Base-by-base conservation (phyloP, 2,888 invertebrate species). In the Allacma fusca region DNA sequence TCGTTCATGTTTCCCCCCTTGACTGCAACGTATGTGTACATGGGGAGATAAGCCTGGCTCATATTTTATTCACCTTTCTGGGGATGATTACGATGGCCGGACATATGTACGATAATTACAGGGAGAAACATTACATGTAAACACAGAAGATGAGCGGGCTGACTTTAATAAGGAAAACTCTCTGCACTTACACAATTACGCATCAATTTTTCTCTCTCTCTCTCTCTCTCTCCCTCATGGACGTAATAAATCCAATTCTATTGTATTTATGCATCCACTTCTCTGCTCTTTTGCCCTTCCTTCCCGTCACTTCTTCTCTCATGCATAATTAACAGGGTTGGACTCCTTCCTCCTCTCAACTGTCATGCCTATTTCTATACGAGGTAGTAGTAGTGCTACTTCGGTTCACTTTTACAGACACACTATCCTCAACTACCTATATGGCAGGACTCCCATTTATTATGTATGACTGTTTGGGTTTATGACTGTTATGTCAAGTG, bases 171-270 rank as follows among this genome's bases (percentile, higher is more conserved):
- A 50, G 50, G 16, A 50, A 34, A 50, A 50, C 50, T 16, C 50
- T 50, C n/a, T 50, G 50, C 50, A 50, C 50, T 50, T 50, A 50
- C 50, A 50, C 50, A 50, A 50, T 50, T 50, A 50, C 50, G 50
- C 50, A 50, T 50, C 50, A 50, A 50, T 16, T 50, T 50, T 50
- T 50, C 50, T n/a, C 50, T n/a, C 50, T 50, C 50, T 5, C 7
- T 50, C 50, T 50, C 9, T 34, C 34, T 34, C 34, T 34, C 34
- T 50, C 50, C 16, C 50, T 50, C 50, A 50, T 50, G n/a, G 50
- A 50, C 19, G 50, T 50, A 16, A 50, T 50, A 50, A 50, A 50
- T 50, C 50, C 50, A 50, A 50, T 50, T 50, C 50, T 50, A 50
- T 50, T 50, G 50, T 50, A 50, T 50, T 50, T 50, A 50, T 50